Conservation (phyloP, 2,113 vertebrate species). For the Stegastes partitus region DNA sequence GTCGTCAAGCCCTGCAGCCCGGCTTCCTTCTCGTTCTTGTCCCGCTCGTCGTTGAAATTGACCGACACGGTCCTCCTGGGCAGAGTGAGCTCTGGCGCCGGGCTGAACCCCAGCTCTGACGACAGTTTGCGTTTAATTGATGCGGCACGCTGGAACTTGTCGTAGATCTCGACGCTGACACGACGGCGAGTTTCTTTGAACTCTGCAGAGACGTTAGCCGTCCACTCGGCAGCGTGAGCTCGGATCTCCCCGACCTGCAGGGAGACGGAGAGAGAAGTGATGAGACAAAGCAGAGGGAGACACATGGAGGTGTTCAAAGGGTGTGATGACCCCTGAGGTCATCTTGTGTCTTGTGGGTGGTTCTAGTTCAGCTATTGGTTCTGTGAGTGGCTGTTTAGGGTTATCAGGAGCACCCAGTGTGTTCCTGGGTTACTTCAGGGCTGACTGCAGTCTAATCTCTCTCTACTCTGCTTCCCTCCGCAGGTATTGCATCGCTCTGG, state of each 20-base stretch:
- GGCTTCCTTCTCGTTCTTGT: slow-evolving; percentile 80
- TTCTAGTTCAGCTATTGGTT: no score
- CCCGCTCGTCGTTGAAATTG: slow-evolving; percentile 83
- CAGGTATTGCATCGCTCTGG: no score
- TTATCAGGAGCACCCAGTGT: no score
- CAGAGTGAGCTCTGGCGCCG: slow-evolving; percentile 87
- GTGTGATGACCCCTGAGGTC: no score
- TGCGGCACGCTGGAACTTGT: slow-evolving; percentile 96
- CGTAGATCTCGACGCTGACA: slow-evolving; percentile 96
- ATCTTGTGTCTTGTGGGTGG: no score
- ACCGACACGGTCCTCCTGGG: slow-evolving; percentile 90
- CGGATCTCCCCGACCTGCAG: slow-evolving; percentile 95
- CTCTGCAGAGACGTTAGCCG: slow-evolving; percentile 95
- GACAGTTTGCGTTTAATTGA: slow-evolving; percentile 98
- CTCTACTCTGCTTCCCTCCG: no score
- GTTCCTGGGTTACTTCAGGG: no score
- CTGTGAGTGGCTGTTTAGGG: no score
- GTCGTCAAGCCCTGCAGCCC: slow-evolving; percentile 44
- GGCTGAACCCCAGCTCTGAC: slow-evolving; percentile 90
- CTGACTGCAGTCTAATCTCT: no score
- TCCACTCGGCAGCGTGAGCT: slow-evolving; percentile 97
- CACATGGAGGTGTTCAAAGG: not conserved
- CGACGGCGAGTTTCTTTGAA: slow-evolving; percentile 96
- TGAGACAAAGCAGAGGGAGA: not conserved
- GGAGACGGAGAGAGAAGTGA: not conserved